Conservation (phyloP, 2,888 invertebrate species). For the Drosophila mayaguana region DNA sequence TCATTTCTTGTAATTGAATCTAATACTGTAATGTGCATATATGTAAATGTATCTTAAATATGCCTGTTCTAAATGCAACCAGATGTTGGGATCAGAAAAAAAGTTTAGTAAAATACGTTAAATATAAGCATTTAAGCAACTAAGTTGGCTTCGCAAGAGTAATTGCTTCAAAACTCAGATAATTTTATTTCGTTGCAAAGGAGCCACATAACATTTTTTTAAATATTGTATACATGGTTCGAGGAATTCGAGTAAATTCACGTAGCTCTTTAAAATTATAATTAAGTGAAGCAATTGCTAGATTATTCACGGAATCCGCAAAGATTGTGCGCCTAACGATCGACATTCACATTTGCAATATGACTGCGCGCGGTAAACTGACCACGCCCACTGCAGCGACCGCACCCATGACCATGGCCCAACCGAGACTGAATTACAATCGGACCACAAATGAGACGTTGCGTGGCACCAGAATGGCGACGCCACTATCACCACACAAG, state of each 20-base stretch:
- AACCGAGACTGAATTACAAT: not conserved
- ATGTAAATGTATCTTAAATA: not conserved
- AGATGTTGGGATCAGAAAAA: not conserved
- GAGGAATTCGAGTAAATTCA: constrained; percentile 30
- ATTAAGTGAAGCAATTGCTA: not conserved
- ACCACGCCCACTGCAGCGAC: not conserved
- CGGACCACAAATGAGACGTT: constrained; percentile 12
- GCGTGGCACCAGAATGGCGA: constrained; percentile 33
- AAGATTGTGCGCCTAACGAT: constrained; percentile 54
- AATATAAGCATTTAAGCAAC: not conserved
- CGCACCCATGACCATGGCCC: not conserved
- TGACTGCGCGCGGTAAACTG: constrained; percentile 33
- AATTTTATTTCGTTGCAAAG: constrained; percentile 12
- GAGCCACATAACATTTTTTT: not conserved
- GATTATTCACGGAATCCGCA: not conserved
- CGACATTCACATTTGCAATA: constrained; percentile 43
- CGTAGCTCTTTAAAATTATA: constrained; percentile 25
- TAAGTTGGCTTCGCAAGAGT: constrained; percentile 2
- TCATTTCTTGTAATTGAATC: too few species aligned
- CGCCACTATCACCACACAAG: constrained; percentile 54
- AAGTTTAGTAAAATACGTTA: not conserved
- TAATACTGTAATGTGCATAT: not conserved
- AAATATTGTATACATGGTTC: not conserved
- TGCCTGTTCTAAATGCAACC: not conserved
- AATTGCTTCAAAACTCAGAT: not conserved